Conservation (phyloP, 2,113 vertebrate genomes). For the Leucopsar rothschildi region DNA sequence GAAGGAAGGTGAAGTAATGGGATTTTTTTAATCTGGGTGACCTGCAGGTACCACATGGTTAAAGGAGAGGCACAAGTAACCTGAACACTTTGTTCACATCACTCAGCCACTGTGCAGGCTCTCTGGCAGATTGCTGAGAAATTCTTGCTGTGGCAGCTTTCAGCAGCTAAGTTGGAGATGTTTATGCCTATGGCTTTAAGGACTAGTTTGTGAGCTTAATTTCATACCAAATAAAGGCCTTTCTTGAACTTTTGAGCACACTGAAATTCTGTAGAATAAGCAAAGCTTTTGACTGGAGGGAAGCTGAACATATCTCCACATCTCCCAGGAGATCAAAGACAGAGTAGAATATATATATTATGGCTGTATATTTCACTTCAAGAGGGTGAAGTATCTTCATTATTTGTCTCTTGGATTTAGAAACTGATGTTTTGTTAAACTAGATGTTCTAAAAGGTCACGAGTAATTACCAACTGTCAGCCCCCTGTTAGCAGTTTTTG, state of each 20-base stretch:
- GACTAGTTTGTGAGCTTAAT: neutral
- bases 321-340: neutral
- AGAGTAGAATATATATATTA: neutral
- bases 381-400: neutral
- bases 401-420: neutral
- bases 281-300: conserved; percentile 4
- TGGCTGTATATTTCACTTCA: neutral
- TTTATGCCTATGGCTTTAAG: neutral
- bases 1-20: neutral
- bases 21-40: neutral
- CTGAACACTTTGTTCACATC: neutral
- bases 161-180: neutral
- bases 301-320: neutral
- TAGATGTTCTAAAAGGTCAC: neutral
- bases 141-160: neutral
- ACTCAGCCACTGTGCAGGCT: neutral
- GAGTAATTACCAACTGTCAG: neutral
- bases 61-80: neutral
- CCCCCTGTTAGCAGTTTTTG: neutral
- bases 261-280: neutral
- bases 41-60: neutral
- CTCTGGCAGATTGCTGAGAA: neutral
- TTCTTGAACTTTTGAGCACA: neutral
- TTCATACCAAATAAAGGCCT: neutral
- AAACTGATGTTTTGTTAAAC: neutral